Conservation (phyloP, 1,140 invertebrate genomes). For the Drosophila bipectinata region DNA sequence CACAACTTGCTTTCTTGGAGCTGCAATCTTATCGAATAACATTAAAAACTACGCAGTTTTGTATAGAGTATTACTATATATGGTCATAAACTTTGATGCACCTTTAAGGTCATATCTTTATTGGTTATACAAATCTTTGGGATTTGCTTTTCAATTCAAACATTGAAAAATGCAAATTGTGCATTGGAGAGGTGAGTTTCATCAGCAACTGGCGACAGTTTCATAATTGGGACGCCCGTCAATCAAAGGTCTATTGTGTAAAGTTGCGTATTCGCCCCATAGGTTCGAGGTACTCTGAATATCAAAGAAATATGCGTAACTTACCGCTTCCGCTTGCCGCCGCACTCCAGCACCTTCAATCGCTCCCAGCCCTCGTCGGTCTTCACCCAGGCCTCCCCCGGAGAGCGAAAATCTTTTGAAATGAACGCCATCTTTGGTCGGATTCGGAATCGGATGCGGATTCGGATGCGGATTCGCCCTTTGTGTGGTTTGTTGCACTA, state of each 20-base stretch:
- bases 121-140: neutral
- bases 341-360: constrained; percentile 95
- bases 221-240: constrained; percentile 8
- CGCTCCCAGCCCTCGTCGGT: constrained; percentile 98
- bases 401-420: constrained; percentile 96
- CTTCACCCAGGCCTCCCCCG: constrained; percentile 99
- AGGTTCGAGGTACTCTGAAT: neutral
- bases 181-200: constrained; percentile 11
- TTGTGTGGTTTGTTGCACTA: constrained; percentile 38
- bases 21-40: too few species aligned
- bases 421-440: constrained; percentile 94
- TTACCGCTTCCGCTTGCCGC: constrained; percentile 86
- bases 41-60: neutral
- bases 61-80: neutral
- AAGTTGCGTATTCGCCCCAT: constrained; percentile 4
- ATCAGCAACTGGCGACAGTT: constrained; percentile 13
- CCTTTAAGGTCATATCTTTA: neutral
- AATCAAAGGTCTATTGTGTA: constrained; percentile 27
- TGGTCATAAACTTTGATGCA: neutral
- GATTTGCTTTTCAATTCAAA: neutral
- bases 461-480: constrained; percentile 13
- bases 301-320: constrained; percentile 34
- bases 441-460: neutral
- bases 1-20: neutral
- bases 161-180: constrained; percentile 24